Conservation (phyloP, 1,140 invertebrate species). For the Drusus annulatus region DNA sequence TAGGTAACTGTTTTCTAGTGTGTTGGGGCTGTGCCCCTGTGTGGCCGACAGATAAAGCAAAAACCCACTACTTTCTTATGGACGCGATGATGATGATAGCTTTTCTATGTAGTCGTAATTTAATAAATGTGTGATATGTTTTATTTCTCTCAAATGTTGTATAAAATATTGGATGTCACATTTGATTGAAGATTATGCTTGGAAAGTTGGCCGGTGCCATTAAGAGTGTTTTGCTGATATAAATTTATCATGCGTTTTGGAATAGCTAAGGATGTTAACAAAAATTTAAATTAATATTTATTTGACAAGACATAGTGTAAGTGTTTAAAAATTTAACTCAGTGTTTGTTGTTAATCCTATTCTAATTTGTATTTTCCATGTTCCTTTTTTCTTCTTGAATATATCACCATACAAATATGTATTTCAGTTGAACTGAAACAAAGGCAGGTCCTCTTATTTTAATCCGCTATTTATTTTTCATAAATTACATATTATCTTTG, state of each 20-base stretch:
- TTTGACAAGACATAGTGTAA: slow-evolving; percentile 55
- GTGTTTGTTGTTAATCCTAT: slow-evolving; percentile 58
- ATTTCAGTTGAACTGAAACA: slow-evolving; percentile 60
- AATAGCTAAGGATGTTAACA: slow-evolving; percentile 49
- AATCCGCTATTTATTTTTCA: slow-evolving; percentile 50
- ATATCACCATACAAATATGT: slow-evolving; percentile 41
- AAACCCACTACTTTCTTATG: slow-evolving; percentile 21
- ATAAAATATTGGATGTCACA: slow-evolving; percentile 30
- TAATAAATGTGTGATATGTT: slow-evolving; percentile 56
- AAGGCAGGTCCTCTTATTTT: slow-evolving; percentile 59
- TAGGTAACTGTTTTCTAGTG: slow-evolving; percentile 33
- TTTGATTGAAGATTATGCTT: slow-evolving; percentile 40
- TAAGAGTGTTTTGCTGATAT: slow-evolving; percentile 42
- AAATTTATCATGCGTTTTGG: slow-evolving; percentile 38
- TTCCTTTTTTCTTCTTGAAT: slow-evolving; percentile 53
- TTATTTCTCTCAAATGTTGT: slow-evolving; percentile 47
- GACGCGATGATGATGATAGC: slow-evolving; percentile 40
- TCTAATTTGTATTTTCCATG: slow-evolving; percentile 53
- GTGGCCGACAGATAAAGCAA: not conserved
- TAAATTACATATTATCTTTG: slow-evolving; percentile 39
- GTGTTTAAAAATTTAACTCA: slow-evolving; percentile 58
- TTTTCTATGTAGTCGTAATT: slow-evolving; percentile 58
- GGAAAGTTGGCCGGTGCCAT: slow-evolving; percentile 29
- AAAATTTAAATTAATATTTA: slow-evolving; percentile 52
- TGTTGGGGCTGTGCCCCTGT: slow-evolving; percentile 29